phyloP scores from a whole-genome alignment of 30 jellyfish, hydroid and myxozoan species.

The Hydractinia symbiolongicarpus region DNA sequence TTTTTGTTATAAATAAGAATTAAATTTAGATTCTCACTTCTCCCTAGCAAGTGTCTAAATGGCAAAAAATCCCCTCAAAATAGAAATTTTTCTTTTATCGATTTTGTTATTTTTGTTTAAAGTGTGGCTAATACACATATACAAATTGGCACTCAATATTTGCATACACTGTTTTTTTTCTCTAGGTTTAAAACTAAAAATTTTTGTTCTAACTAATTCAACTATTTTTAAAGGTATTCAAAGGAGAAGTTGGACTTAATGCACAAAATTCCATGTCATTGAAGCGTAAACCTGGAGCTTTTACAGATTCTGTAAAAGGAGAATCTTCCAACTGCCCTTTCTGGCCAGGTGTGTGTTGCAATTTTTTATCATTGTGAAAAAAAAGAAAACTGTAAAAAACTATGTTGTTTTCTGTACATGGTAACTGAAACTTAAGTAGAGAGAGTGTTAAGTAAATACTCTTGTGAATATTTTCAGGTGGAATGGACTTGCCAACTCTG shows the following conservation, averaged over 20 bases:
- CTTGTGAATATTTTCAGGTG: not conserved
- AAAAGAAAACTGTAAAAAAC: not conserved
- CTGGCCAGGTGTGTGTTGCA: conserved; percentile 63
- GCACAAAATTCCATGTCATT: conserved; percentile 79
- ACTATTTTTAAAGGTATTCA: conserved; percentile 22
- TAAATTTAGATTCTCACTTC: no score
- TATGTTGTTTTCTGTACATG: no score
- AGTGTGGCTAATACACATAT: no score
- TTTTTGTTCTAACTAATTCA: not conserved
- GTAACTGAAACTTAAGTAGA: no score
- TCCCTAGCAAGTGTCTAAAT: no score
- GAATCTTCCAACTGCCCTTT: conserved; percentile 74
- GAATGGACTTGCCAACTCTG: conserved; percentile 22
- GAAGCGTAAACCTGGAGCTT: conserved; percentile 79
- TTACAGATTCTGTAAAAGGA: conserved; percentile 66
- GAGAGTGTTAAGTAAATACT: not conserved
- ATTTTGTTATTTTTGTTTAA: no score
- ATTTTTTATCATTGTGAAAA: not conserved
- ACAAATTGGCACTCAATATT: no score
- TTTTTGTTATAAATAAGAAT: no score
- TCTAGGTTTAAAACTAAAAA: not conserved
- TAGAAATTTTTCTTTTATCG: no score
- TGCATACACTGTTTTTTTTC: not conserved
- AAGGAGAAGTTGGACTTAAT: conserved; percentile 59
- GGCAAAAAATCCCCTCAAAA: no score